Evolutionary conservation across 2,888 invertebrate genomes (phyloP).

Genomic region (Auanema freiburgensis): DNA sequence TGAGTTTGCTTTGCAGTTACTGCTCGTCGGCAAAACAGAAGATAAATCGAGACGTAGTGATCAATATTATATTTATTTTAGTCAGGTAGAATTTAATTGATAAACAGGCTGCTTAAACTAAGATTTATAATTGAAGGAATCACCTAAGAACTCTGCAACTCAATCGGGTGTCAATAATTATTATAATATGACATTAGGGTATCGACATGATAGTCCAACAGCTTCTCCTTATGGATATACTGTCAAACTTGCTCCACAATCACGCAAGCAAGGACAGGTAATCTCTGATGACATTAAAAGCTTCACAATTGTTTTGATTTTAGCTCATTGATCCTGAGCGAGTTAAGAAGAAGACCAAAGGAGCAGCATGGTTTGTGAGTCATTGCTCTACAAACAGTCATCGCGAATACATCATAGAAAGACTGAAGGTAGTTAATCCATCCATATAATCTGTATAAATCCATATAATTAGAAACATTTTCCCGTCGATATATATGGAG

Average conservation of each 20-base stretch:
- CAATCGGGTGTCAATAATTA: conserved; percentile 9
- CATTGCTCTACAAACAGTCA: conserved; percentile 54
- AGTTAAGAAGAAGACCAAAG: conserved; percentile 47
- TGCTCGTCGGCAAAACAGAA: conserved; percentile 20
- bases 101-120: too few relatives aligned
- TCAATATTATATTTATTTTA: conserved; percentile 47
- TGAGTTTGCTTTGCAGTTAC: not conserved
- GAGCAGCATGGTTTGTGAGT: conserved; percentile 59
- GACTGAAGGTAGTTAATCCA: conserved; percentile 40
- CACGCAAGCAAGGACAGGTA: conserved; percentile 16
- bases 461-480: conserved; percentile 40
- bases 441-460: not conserved
- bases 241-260: conserved; percentile 48
- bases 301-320: conserved; percentile 6
- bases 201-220: conserved; percentile 55
- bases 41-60: conserved; percentile 24
- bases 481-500: conserved; percentile 58
- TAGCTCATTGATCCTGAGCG: conserved; percentile 22
- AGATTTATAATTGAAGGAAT: conserved; percentile 32
- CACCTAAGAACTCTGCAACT: conserved; percentile 39
- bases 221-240: conserved; percentile 62
- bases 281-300: not conserved
- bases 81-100: conserved; percentile 34
- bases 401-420: conserved; percentile 47
- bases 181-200: conserved; percentile 59